phyloP scores from a whole-genome alignment of 2,888 invertebrate genomes.

The Cheilosia vernalis region DNA sequence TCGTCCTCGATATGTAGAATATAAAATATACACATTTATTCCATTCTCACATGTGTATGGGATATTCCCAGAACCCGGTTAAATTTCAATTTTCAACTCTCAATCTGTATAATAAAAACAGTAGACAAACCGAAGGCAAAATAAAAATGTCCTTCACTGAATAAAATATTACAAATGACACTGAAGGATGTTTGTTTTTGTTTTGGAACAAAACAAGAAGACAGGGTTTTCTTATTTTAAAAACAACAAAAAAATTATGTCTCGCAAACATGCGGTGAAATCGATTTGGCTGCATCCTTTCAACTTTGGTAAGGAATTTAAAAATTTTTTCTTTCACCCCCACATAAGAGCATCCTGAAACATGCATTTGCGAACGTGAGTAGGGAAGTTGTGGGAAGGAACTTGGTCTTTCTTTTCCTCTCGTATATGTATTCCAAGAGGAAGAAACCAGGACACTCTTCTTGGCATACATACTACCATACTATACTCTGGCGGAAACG shows the following conservation, averaged over 20 bases:
- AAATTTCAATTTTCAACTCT: slow-evolving; percentile 72
- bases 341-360: slow-evolving; percentile 13
- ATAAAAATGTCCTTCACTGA: slow-evolving; percentile 44
- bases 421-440: background rate
- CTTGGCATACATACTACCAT: slow-evolving; percentile 27
- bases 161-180: slow-evolving; percentile 73
- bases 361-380: slow-evolving; percentile 35
- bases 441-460: slow-evolving; percentile 50
- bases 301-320: slow-evolving; percentile 44
- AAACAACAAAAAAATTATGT: slow-evolving; percentile 18
- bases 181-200: slow-evolving; percentile 42
- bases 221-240: background rate
- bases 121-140: background rate
- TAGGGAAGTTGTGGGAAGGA: slow-evolving; percentile 33
- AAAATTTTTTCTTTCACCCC: slow-evolving; percentile 12
- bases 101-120: slow-evolving; percentile 33
- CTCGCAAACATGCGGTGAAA: slow-evolving; percentile 47
- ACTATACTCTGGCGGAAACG: slow-evolving; percentile 3
- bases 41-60: slow-evolving; percentile 38
- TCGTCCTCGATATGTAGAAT: slow-evolving; percentile 21
- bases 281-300: slow-evolving; percentile 56
- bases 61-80: slow-evolving; percentile 66
- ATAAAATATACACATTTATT: slow-evolving; percentile 51
- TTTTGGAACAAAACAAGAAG: slow-evolving; percentile 36
- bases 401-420: slow-evolving; percentile 23